Conservation (phyloP, 2,797 vertebrate species). For the Sebastiscus albofasciatus region DNA sequence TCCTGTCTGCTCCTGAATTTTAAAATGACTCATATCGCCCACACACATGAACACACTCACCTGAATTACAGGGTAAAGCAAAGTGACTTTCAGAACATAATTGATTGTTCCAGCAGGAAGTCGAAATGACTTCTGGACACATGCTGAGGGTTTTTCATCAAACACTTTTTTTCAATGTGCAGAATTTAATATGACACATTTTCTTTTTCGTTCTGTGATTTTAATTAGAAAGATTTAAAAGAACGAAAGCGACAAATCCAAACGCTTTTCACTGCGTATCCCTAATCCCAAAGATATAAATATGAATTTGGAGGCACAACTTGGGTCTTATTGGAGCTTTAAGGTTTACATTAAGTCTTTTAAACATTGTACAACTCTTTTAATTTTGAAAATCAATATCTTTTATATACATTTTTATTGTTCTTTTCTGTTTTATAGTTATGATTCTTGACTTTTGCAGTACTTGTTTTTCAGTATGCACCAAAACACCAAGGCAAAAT, state of each 20-base stretch:
- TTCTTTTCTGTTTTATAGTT: too few relatives aligned
- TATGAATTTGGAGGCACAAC: neutral
- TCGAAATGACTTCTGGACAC: neutral
- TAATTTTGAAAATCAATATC: too few relatives aligned
- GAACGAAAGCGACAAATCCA: neutral
- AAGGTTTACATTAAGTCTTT: neutral
- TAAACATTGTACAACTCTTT: too few relatives aligned
- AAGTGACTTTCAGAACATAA: slow-evolving; percentile 17
- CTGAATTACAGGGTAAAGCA: slow-evolving; percentile 17
- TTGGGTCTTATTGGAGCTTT: neutral
- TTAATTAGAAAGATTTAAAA: neutral
- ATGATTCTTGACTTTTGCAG: too few relatives aligned
- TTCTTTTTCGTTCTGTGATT: neutral
- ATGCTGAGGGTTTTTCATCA: neutral
- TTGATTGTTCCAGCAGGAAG: slow-evolving; percentile 3
- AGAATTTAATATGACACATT: neutral
- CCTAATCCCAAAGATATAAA: neutral
- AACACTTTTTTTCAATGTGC: neutral
- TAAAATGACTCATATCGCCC: slow-evolving; percentile 27
- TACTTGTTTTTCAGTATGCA: too few relatives aligned
- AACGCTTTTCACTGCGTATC: rapidly evolving
- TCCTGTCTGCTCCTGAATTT: neutral
- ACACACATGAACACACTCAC: neutral
- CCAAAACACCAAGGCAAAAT: too few relatives aligned
- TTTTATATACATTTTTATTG: too few relatives aligned